phyloP scores from a whole-genome alignment of 1,140 invertebrate species.

The Drosophila ogumai region DNA sequence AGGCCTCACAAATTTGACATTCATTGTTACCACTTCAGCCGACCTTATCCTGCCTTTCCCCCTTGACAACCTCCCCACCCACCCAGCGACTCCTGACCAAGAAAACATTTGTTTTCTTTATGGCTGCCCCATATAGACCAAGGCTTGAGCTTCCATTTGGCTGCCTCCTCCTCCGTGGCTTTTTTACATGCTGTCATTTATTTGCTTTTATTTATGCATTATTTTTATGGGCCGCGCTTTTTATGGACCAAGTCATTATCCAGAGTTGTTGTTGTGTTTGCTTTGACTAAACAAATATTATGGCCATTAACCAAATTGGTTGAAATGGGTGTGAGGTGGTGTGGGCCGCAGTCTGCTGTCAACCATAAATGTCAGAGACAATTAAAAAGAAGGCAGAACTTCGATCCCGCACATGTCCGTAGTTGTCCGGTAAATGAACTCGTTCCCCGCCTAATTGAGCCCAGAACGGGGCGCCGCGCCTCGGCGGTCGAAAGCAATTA shows the following conservation, averaged over 20 bases:
- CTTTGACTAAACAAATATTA: constrained; percentile 83
- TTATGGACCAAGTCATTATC: constrained; percentile 75
- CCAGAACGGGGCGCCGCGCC: constrained; percentile 27
- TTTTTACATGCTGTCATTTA: constrained; percentile 79
- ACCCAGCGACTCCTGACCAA: constrained; percentile 22
- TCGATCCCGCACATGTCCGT: constrained; percentile 37
- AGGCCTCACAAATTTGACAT: constrained; percentile 79
- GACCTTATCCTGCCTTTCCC: constrained; percentile 32
- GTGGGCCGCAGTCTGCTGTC: constrained; percentile 13
- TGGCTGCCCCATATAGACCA: constrained; percentile 29
- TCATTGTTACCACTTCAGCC: constrained; percentile 59
- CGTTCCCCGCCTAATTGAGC: constrained; percentile 53
- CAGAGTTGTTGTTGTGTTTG: constrained; percentile 70
- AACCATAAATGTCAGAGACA: constrained; percentile 53
- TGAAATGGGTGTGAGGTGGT: constrained; percentile 37
- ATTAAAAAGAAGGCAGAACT: constrained; percentile 44
- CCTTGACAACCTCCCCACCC: constrained; percentile 22
- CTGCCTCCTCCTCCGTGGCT: background rate
- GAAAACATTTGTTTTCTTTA: constrained; percentile 51
- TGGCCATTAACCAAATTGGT: constrained; percentile 81
- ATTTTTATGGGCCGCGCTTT: constrained; percentile 75
- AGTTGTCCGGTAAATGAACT: constrained; percentile 50
- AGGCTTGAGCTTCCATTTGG: constrained; percentile 23
- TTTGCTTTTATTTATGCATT: constrained; percentile 83
- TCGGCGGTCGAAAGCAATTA: constrained; percentile 71